Percentiles rank a stretch among this genome's conserved stretches.
These are phyloP conservation scores for Lysandra bellargus DNA, from an alignment of 2,888 invertebrate species.

Conservation along the genomic window DNA sequence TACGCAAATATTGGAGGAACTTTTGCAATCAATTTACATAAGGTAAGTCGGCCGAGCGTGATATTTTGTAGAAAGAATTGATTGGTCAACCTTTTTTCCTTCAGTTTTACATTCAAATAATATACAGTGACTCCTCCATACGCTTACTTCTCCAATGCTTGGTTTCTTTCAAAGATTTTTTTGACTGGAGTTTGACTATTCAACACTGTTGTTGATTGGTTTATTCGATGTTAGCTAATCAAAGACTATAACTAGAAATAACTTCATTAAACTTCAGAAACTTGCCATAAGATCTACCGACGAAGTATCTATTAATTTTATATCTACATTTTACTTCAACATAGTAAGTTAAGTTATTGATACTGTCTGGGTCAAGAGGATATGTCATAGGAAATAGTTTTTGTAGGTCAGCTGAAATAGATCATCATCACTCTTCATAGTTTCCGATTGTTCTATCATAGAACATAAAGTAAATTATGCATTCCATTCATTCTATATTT, in stretches of 20 bases:
- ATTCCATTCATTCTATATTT: too few species aligned
- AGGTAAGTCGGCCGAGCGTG: constrained; percentile 30
- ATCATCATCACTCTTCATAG: not conserved
- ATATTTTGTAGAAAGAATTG: constrained; percentile 10
- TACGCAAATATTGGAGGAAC: constrained; percentile 57
- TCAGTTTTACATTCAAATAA: not conserved
- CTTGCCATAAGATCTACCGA: not conserved
- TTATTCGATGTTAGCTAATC: not conserved
- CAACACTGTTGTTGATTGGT: not conserved
- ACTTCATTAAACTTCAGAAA: not conserved
- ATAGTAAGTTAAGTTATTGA: too few species aligned
- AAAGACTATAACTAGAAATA: not conserved
- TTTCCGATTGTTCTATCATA: too few species aligned
- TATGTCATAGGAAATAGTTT: not conserved
- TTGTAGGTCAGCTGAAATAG: not conserved
- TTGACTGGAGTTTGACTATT: not conserved
- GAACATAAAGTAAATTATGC: too few species aligned
- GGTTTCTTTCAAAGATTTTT: not conserved
- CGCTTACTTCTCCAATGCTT: too few species aligned
- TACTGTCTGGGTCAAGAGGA: not conserved
- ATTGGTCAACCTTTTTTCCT: not conserved
- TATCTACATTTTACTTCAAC: too few species aligned
- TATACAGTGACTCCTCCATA: too few species aligned
- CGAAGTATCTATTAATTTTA: not conserved
- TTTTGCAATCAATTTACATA: constrained; percentile 54